A percentile compares a stretch with the other conserved stretches of the same genome.
phyloP scores from a whole-genome alignment of 2,797 vertebrate species.

The Muraenolepis orangiensis region DNA sequence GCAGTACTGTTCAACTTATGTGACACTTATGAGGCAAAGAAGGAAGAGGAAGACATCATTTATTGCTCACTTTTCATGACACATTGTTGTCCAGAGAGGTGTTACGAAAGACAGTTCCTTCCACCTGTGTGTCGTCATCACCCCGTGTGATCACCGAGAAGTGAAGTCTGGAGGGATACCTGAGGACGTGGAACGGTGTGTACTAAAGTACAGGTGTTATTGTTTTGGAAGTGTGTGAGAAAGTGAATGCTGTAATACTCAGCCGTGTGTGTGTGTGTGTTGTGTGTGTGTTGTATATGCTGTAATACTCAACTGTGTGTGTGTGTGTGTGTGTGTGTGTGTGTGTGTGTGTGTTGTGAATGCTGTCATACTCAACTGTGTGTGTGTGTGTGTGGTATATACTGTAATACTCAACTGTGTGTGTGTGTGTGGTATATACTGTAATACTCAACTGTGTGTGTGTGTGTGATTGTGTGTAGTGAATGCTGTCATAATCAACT shows the following conservation, averaged over 20 bases:
- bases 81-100: neutral
- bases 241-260: neutral
- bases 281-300: no score
- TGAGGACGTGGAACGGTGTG: neutral
- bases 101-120: neutral
- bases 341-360: no score
- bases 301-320: no score
- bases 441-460: no score
- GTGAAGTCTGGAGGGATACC: neutral
- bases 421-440: no score
- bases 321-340: no score
- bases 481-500: no score
- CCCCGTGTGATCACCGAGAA: no score
- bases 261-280: neutral
- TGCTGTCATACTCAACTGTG: no score
- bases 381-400: no score
- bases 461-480: no score
- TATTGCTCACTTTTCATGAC: neutral
- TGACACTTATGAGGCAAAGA: neutral
- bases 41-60: conserved; percentile 1
- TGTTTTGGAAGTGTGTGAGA: neutral
- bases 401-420: no score
- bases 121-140: neutral
- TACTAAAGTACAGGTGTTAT: neutral
- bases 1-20: conserved; percentile 3